These are phyloP conservation scores for Triplophysa siluroides DNA, from an alignment of 2,113 vertebrate genomes.

Conservation along the genomic window DNA sequence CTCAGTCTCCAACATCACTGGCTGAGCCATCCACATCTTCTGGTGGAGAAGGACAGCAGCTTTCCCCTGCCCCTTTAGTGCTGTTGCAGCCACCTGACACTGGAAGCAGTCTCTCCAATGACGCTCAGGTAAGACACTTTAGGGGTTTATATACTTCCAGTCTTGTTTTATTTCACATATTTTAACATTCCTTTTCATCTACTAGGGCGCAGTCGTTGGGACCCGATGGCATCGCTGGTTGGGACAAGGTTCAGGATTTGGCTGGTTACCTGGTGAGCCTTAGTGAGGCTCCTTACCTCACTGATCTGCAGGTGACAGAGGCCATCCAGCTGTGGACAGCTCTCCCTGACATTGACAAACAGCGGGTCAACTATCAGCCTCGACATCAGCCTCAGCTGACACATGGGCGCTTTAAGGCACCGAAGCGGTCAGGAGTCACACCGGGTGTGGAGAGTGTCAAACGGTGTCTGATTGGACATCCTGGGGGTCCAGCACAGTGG, in stretches of 20 bases:
- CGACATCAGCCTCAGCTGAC: conserved; percentile 27
- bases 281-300: conserved; percentile 21
- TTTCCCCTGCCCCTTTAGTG: neutral
- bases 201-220: conserved; percentile 25
- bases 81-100: neutral
- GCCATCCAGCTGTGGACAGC: conserved; percentile 9
- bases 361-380: neutral
- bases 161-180: neutral
- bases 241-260: conserved; percentile 24
- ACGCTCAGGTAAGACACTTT: conserved; percentile 16
- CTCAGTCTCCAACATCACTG: neutral
- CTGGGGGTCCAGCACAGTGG: conserved; percentile 19
- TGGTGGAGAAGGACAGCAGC: neutral
- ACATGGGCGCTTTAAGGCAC: conserved; percentile 16
- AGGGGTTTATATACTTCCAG: conserved; percentile 1
- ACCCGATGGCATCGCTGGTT: conserved; percentile 2
- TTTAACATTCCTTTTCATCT: neutral
- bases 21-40: conserved; percentile 13
- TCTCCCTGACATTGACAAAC: neutral
- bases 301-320: conserved; percentile 29
- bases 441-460: conserved; percentile 22
- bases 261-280: conserved; percentile 31
- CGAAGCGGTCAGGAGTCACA: conserved; percentile 2
- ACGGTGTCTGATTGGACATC: conserved; percentile 13
- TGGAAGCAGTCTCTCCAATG: conserved; percentile 11